A percentile compares a stretch with the other conserved stretches of the same genome.
phyloP scores from a whole-genome alignment of 1,140 invertebrate species.

The Neotoxoptera formosana region DNA sequence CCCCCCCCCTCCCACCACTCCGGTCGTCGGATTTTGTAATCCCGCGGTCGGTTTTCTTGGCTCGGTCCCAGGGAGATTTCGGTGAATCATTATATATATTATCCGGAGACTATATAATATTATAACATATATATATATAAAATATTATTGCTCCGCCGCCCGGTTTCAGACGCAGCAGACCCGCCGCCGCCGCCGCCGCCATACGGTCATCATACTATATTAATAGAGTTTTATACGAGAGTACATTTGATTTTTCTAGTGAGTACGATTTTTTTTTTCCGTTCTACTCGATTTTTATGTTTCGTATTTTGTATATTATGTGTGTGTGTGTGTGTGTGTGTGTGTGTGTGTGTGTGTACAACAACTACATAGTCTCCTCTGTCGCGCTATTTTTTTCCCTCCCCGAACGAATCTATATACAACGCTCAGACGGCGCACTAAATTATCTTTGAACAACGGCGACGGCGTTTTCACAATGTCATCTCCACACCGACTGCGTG shows the following conservation, averaged over 20 bases:
- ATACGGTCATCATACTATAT: slow-evolving; percentile 3
- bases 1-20: too few relatives aligned
- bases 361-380: not conserved
- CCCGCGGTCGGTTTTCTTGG: not conserved
- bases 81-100: slow-evolving; percentile 44
- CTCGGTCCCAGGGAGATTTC: slow-evolving; percentile 4
- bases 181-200: too few relatives aligned
- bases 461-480: not conserved
- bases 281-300: not conserved
- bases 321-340: not conserved
- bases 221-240: not conserved
- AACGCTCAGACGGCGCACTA: not conserved
- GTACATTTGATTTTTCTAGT: not conserved
- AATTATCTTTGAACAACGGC: slow-evolving; percentile 16
- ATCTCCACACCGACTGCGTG: not conserved
- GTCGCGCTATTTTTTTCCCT: not conserved
- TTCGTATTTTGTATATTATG: not conserved
- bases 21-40: not conserved
- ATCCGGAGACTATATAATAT: not conserved
- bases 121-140: not conserved
- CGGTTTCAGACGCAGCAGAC: not conserved
- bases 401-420: not conserved
- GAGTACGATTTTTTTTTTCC: not conserved
- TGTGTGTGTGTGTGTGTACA: not conserved
- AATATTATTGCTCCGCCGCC: not conserved